These are phyloP conservation scores for Macaria notata DNA, from an alignment of 2,888 invertebrate species.

Conservation along the genomic window DNA sequence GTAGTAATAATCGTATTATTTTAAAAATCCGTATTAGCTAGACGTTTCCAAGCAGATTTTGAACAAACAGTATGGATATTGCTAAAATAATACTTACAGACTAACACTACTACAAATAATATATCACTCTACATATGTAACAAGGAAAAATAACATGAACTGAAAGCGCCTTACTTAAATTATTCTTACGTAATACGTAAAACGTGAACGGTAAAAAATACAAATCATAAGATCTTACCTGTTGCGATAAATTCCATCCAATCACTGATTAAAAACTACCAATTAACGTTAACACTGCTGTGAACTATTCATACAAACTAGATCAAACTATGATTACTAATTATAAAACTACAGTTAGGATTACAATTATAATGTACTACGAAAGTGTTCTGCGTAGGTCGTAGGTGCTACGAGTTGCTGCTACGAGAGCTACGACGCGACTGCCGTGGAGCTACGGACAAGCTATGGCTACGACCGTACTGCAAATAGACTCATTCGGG, in stretches of 20 bases:
- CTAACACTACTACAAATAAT: too few relatives aligned
- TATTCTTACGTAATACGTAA: not conserved
- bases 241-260: constrained; percentile 45
- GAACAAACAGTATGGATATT: too few relatives aligned
- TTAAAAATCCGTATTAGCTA: too few relatives aligned
- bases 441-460: constrained; percentile 65
- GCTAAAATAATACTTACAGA: too few relatives aligned
- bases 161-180: too few relatives aligned
- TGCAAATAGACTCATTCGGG: constrained; percentile 58
- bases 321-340: constrained; percentile 9
- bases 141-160: too few relatives aligned
- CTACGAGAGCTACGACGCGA: constrained; percentile 66
- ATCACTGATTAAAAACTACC: constrained; percentile 33
- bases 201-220: constrained; percentile 2
- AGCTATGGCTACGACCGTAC: constrained; percentile 47
- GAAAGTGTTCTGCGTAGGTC: constrained; percentile 23
- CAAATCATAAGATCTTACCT: constrained; percentile 40
- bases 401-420: constrained; percentile 31
- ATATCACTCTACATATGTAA: too few relatives aligned
- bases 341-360: constrained; percentile 6
- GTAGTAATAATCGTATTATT: too few relatives aligned
- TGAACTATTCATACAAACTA: not conserved
- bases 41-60: too few relatives aligned
- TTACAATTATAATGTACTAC: constrained; percentile 3
- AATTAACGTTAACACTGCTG: constrained; percentile 12